These are phyloP conservation scores for Mylabris phalerata DNA, from an alignment of 1,140 invertebrate species.

Conservation along the genomic window DNA sequence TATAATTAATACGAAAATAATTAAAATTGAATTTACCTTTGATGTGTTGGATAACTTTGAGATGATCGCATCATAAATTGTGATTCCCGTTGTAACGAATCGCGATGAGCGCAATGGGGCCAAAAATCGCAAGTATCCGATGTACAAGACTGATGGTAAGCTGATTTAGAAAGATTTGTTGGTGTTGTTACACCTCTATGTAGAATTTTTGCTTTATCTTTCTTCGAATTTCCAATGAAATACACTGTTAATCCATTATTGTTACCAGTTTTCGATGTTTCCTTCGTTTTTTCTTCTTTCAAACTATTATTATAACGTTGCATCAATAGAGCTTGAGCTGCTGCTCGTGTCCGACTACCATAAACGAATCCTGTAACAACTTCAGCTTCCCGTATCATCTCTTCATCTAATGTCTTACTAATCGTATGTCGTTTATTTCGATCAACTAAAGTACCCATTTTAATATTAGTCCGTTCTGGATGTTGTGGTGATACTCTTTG, in stretches of 20 bases:
- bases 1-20: not conserved
- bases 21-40: constrained; percentile 26
- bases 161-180: constrained; percentile 17
- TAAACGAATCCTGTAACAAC: constrained; percentile 51
- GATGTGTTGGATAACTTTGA: constrained; percentile 51
- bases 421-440: constrained; percentile 2
- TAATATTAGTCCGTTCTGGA: constrained; percentile 42
- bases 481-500: constrained; percentile 32
- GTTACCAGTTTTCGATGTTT: constrained; percentile 32
- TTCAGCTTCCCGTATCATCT: constrained; percentile 48
- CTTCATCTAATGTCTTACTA: constrained; percentile 37
- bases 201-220: constrained; percentile 39
- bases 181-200: constrained; percentile 48
- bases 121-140: constrained; percentile 51
- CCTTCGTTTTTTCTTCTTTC: constrained; percentile 38
- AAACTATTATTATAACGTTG: constrained; percentile 41
- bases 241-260: constrained; percentile 45
- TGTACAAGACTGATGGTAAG: constrained; percentile 37
- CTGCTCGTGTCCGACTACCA: constrained; percentile 47
- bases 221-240: constrained; percentile 39
- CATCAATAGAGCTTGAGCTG: constrained; percentile 44
- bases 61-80: constrained; percentile 47
- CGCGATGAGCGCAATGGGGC: constrained; percentile 50
- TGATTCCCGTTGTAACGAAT: constrained; percentile 29
- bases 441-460: constrained; percentile 33